A percentile compares a stretch with the other conserved stretches of the same genome.
phyloP scores from a whole-genome alignment of 2,113 vertebrate genomes.

The Panthera leo region DNA sequence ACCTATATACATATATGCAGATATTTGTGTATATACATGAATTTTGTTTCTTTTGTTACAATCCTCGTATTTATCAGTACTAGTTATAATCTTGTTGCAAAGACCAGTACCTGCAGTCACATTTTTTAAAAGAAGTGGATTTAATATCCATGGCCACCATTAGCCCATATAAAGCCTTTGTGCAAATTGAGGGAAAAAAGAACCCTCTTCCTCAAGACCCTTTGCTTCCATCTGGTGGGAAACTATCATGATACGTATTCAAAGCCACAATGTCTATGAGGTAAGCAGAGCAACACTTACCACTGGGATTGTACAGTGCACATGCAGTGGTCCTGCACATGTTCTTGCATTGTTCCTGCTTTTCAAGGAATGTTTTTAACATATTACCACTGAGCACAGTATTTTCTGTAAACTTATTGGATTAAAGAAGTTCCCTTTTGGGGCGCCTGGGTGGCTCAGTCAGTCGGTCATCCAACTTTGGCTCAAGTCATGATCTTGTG shows the following conservation, averaged over 20 bases:
- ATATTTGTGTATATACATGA: background rate
- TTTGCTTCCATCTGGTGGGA: background rate
- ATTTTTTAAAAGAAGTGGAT: background rate
- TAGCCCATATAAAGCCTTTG: background rate
- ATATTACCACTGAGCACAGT: background rate
- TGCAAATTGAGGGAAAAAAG: background rate
- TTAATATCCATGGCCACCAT: background rate
- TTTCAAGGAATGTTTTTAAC: background rate
- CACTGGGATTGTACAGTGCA: too few relatives aligned
- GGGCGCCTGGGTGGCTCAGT: too few relatives aligned
- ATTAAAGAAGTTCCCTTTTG: background rate
- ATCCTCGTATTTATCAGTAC: background rate
- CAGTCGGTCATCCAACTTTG: accelerated
- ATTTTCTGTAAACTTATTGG: background rate
- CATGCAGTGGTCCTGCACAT: background rate
- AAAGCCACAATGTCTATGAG: background rate
- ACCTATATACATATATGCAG: background rate
- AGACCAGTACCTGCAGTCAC: background rate
- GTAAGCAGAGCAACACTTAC: background rate
- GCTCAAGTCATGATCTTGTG: too few relatives aligned
- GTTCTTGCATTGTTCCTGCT: background rate
- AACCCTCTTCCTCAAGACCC: background rate
- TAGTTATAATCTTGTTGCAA: background rate
- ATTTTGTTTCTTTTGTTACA: background rate
- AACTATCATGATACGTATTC: background rate